These are phyloP conservation scores for Columbina picui DNA, from an alignment of 2,113 vertebrate species.

Conservation along the genomic window DNA sequence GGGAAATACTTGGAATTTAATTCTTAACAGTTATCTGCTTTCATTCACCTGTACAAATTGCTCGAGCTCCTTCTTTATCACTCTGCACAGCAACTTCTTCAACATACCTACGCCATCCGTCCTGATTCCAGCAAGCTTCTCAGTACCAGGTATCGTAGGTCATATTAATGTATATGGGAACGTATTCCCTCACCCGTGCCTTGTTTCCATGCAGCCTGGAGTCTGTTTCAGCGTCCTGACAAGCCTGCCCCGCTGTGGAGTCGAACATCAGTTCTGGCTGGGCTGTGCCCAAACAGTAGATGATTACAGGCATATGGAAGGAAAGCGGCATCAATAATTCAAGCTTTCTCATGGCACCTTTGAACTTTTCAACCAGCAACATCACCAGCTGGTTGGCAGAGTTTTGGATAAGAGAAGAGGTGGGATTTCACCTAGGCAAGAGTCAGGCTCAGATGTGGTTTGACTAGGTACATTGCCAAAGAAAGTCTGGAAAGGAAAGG, in stretches of 20 bases:
- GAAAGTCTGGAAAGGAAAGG: not conserved
- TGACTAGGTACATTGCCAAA: not conserved
- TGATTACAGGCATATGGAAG: not conserved
- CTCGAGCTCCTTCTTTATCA: not conserved
- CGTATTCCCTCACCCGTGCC: not conserved
- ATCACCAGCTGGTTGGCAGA: conserved; percentile 54
- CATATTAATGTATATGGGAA: not conserved
- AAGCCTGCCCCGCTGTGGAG: not conserved
- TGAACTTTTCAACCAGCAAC: conserved; percentile 61
- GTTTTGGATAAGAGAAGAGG: not conserved
- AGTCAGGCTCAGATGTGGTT: not conserved
- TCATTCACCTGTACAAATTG: not conserved
- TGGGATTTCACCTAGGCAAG: not conserved
- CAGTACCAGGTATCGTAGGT: not conserved
- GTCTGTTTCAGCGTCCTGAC: not conserved
- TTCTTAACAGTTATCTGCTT: not conserved
- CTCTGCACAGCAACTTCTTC: not conserved
- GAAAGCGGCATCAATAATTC: conserved; percentile 67
- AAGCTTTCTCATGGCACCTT: conserved; percentile 37
- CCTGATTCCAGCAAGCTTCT: not conserved
- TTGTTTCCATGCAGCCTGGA: not conserved
- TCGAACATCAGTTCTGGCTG: not conserved
- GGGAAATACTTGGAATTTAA: not conserved
- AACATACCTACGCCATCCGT: rapidly evolving
- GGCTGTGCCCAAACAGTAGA: not conserved